Base-by-base conservation (phyloP, 2,888 invertebrate species). In the Tetramorium bicarinatum region DNA sequence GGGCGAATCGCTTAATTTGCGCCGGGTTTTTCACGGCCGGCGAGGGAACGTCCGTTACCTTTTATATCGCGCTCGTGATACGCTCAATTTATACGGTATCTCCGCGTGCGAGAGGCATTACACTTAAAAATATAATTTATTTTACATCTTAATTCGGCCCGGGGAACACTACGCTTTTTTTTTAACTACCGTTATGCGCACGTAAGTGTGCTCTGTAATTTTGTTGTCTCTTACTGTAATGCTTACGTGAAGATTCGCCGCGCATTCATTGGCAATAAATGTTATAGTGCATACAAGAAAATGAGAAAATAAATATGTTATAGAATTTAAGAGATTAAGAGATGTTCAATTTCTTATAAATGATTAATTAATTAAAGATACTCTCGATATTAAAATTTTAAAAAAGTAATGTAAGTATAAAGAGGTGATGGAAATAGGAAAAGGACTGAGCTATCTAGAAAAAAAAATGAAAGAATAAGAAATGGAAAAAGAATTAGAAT, bases 11-110 rank as follows among this genome's bases (percentile, higher is more conserved):
- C 47, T 79, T 71, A 59, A 79, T 79, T 79, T 59, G 59, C 72
- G 25, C 79, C 79, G 71, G 13, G 47, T 59, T 71, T 71, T 79
- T 71, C 79, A 59, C 52, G 79, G 66, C 38, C n/a, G 47, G 49
- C 66, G 38, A 21, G 29, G 74, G 47, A 34, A 52, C 44, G 41
- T 75, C 64, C 13, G 29, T 81, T 75, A 75, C 62, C 81, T 81
- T 81, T 81, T 81, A 75, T 75, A 79, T 79, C 59, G 47, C 75
- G 59, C 79, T 79, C 79, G 79, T 79, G 79, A 79, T 79, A 79
- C 47, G 56, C 79, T 34, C 18, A 74, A 79, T 79, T 79, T 79
- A 79, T 47, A n/a, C 2, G 44, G 8, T 25, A 49, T 21, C 75
- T 34, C 47, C 25, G 25, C 3, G 11, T 18, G 34, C 11, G 54